Evolutionary conservation across 2,797 vertebrate genomes (phyloP).

Genomic region (Cyclura pinguis): DNA sequence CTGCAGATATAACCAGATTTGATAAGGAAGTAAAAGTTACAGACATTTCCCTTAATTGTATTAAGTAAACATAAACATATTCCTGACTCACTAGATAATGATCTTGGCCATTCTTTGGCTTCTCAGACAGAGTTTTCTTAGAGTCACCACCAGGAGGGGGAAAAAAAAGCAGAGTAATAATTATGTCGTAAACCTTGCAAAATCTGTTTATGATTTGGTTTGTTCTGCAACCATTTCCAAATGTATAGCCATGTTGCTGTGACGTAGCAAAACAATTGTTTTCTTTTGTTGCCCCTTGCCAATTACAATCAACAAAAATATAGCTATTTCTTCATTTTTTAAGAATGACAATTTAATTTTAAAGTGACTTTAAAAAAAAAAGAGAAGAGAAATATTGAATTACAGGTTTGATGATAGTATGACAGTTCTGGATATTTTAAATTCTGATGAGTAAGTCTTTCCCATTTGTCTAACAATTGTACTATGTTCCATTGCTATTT

Average conservation of each 20-base stretch:
- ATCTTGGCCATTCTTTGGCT: neutral
- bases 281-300: neutral
- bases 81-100: neutral
- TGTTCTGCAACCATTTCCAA: neutral
- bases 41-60: neutral
- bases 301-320: neutral
- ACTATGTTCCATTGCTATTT: neutral
- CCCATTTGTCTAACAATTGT: neutral
- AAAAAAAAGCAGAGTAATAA: neutral
- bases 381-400: too few relatives aligned
- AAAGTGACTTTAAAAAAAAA: neutral
- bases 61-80: neutral
- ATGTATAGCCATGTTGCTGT: neutral
- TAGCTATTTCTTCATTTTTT: neutral
- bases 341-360: neutral
- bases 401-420: neutral
- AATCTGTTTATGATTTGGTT: neutral
- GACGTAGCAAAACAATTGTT: neutral
- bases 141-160: neutral
- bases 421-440: neutral
- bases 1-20: neutral
- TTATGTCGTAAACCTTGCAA: neutral
- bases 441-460: neutral
- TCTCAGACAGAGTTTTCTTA: neutral
- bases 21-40: neutral